phyloP scores from a whole-genome alignment of 2,113 vertebrate species.

The Tragelaphus imberbis region DNA sequence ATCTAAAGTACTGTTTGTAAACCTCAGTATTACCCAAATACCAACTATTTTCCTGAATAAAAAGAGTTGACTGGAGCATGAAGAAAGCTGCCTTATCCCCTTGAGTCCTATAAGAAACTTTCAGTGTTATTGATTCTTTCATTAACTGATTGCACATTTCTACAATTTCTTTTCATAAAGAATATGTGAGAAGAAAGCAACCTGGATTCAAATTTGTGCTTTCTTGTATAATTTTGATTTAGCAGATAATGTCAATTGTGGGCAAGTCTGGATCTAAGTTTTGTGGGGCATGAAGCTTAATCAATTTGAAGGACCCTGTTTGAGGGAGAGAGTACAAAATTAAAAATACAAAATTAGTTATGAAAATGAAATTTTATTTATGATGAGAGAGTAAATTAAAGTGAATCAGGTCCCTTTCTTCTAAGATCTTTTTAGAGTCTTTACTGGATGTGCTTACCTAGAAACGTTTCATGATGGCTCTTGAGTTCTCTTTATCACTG shows the following conservation, averaged over 20 bases:
- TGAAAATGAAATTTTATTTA: slow-evolving; percentile 23
- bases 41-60: neutral
- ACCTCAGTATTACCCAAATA: neutral
- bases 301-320: neutral
- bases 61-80: neutral
- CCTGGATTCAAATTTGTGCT: neutral
- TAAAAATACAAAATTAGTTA: neutral
- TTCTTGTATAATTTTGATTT: neutral
- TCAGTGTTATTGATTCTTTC: neutral
- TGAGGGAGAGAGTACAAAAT: neutral
- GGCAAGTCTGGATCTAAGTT: neutral
- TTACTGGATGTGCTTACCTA: neutral
- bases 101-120: neutral
- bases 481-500: neutral
- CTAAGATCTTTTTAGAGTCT: neutral
- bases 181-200: neutral
- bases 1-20: neutral
- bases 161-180: slow-evolving; percentile 9
- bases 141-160: neutral
- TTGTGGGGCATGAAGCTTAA: neutral
- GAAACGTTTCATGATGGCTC: neutral
- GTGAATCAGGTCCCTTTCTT: neutral
- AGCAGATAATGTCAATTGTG: neutral
- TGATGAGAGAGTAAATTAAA: neutral
- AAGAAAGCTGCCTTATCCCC: neutral